These are phyloP conservation scores for Drosophila chauvacae DNA, from an alignment of 1,140 invertebrate genomes.

Conservation along the genomic window DNA sequence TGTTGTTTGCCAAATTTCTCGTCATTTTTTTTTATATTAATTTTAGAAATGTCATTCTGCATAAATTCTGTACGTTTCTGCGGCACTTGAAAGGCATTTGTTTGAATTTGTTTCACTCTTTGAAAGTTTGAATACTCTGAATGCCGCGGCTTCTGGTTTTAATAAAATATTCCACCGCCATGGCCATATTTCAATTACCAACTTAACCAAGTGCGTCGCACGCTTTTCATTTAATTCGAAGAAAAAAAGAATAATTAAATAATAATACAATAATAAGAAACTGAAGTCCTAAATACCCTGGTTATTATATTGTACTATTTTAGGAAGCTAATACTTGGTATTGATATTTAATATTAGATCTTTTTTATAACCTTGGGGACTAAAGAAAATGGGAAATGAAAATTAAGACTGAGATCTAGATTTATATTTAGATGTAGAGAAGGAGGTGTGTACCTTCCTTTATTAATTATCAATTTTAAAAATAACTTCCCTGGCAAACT, in stretches of 20 bases:
- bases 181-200: slow-evolving; percentile 15
- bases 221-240: slow-evolving; percentile 1
- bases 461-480: too few relatives aligned
- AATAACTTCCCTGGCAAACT: not conserved
- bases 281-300: not conserved
- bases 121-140: not conserved
- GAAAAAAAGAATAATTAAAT: too few relatives aligned
- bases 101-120: not conserved
- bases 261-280: not conserved
- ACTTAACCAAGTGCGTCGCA: slow-evolving; percentile 7
- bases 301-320: not conserved
- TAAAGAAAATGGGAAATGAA: not conserved
- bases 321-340: not conserved
- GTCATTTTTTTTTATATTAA: not conserved
- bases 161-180: slow-evolving; percentile 5
- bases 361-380: too few relatives aligned
- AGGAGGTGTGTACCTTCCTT: too few relatives aligned
- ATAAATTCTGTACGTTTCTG: not conserved
- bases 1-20: not conserved
- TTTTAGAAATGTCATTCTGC: not conserved
- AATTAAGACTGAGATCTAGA: not conserved
- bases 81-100: not conserved
- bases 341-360: not conserved
- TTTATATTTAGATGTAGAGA: too few relatives aligned
- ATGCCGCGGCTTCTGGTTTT: not conserved